A percentile compares a stretch with the other conserved stretches of the same genome.
phyloP scores from a whole-genome alignment of 2,888 invertebrate genomes.

The Gerosis bhagava region DNA sequence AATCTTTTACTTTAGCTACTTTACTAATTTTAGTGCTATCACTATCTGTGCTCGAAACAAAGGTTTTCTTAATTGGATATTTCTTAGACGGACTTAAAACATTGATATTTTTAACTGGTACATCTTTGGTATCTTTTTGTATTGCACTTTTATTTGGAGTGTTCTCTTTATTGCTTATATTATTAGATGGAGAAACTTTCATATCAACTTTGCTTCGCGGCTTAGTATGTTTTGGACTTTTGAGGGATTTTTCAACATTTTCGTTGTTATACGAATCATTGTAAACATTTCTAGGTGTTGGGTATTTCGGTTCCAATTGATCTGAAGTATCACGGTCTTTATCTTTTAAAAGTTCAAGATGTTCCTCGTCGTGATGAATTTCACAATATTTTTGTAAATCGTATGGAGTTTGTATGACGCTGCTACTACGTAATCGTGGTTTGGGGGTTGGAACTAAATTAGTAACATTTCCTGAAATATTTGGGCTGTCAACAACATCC shows the following conservation, averaged over 20 bases:
- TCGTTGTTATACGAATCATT: constrained; percentile 50
- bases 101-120: constrained; percentile 67
- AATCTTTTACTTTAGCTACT: constrained; percentile 73
- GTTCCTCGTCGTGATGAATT: constrained; percentile 73
- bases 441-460: constrained; percentile 63
- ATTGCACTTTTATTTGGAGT: constrained; percentile 66
- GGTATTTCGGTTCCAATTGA: constrained; percentile 53
- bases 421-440: constrained; percentile 70
- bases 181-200: constrained; percentile 49
- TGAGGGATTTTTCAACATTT: constrained; percentile 44
- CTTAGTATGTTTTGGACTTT: constrained; percentile 45
- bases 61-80: constrained; percentile 69
- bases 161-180: constrained; percentile 56
- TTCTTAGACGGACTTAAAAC: constrained; percentile 75
- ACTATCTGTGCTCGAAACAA: constrained; percentile 65
- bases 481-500: constrained; percentile 59
- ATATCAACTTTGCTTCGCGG: constrained; percentile 47
- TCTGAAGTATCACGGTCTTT: constrained; percentile 48
- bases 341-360: constrained; percentile 67
- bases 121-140: constrained; percentile 72
- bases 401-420: constrained; percentile 77
- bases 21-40: constrained; percentile 66
- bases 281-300: constrained; percentile 57
- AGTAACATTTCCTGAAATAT: constrained; percentile 41
- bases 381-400: constrained; percentile 77